Evolutionary conservation across 2,113 vertebrate genomes (phyloP).

Genomic region (Neodon shergylaensis): DNA sequence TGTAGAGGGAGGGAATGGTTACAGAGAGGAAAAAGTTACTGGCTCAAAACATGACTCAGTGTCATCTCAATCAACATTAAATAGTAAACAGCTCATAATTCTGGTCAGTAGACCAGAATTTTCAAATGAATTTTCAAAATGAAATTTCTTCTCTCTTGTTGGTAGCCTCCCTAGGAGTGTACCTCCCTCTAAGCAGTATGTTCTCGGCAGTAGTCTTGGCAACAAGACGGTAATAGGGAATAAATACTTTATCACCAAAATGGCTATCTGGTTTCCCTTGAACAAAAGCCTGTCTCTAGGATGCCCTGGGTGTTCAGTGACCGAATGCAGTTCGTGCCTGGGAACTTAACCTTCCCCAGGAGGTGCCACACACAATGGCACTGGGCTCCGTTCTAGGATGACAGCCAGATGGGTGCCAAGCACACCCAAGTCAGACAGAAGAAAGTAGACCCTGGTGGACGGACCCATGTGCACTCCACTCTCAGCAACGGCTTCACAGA

Average conservation of each 20-base stretch:
- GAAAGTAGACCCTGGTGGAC: slow-evolving; percentile 20
- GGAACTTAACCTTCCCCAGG: background rate
- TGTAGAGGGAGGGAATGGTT: slow-evolving; percentile 1
- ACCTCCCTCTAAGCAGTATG: background rate
- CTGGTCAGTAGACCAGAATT: too few relatives aligned
- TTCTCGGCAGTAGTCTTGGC: slow-evolving; percentile 59
- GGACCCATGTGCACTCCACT: background rate
- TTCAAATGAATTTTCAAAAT: too few relatives aligned
- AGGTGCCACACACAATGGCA: background rate
- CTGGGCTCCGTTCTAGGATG: background rate
- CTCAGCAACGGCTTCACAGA: background rate
- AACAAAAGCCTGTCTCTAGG: slow-evolving; percentile 57
- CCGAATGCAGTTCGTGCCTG: slow-evolving; percentile 5
- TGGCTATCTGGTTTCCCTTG: slow-evolving; percentile 72
- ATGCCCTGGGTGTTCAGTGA: slow-evolving; percentile 44
- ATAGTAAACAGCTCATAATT: background rate
- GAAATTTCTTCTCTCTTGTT: background rate
- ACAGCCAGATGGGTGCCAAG: slow-evolving; percentile 61
- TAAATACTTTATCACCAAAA: slow-evolving; percentile 80
- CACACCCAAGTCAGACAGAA: background rate
- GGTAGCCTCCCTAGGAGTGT: background rate
- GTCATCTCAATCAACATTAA: slow-evolving; percentile 38
- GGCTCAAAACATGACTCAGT: background rate
- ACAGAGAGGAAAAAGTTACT: slow-evolving; percentile 7
- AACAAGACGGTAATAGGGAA: slow-evolving; percentile 32